Conservation (phyloP, 1,140 invertebrate genomes). For the Drosophila mauritiana region DNA sequence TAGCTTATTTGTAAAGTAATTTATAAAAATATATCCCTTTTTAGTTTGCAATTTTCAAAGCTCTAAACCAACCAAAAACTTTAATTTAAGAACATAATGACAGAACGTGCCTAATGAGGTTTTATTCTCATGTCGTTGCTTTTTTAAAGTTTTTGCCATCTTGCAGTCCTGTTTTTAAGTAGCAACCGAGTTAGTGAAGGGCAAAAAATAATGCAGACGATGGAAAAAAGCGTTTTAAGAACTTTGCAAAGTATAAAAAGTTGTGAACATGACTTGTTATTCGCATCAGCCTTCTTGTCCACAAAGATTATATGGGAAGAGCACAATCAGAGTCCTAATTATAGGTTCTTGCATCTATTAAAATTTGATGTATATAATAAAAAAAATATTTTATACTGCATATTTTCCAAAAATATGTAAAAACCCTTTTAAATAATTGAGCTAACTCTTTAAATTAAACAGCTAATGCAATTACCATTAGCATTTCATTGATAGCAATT, state of each 20-base stretch:
- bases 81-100: neutral
- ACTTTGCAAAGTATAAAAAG: neutral
- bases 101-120: constrained; percentile 11
- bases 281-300: neutral
- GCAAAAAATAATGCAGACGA: neutral
- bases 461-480: neutral
- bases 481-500: neutral
- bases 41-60: neutral
- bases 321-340: too few species aligned
- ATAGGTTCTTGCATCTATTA: too few species aligned
- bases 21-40: neutral
- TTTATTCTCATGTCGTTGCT: neutral
- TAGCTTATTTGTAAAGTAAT: too few species aligned
- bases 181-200: neutral
- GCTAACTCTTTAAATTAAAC: neutral
- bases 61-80: neutral
- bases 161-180: neutral
- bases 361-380: too few species aligned
- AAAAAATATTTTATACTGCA: too few species aligned
- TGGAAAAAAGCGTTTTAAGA: neutral
- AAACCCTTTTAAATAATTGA: too few species aligned
- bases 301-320: too few species aligned
- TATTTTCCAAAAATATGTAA: too few species aligned
- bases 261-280: neutral
- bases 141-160: neutral